phyloP scores from a whole-genome alignment of 2,888 invertebrate species.

The Tillus elongatus region DNA sequence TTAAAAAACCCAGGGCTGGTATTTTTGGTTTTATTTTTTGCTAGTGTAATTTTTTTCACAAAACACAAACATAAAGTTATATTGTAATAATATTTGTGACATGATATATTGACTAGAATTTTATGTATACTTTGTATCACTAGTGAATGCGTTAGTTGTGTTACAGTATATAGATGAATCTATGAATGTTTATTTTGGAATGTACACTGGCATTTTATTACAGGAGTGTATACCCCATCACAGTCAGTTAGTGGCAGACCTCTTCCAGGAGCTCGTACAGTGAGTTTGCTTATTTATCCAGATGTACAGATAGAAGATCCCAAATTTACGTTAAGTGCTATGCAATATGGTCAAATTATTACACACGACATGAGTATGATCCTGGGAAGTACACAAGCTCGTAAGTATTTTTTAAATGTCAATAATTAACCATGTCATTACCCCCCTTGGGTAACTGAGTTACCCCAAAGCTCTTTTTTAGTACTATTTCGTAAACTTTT shows the following conservation, averaged over 20 bases:
- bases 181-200: no score
- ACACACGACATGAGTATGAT: constrained; percentile 73
- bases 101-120: neutral
- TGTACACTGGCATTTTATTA: no score
- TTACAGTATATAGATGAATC: no score
- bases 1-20: constrained; percentile 3
- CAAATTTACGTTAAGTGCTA: constrained; percentile 63
- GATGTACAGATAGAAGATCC: constrained; percentile 62
- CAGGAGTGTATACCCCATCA: constrained; percentile 59
- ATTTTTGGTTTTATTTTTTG: neutral
- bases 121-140: neutral
- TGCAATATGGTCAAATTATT: constrained; percentile 73
- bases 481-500: no score
- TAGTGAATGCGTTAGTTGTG: no score
- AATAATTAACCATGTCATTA: no score
- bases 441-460: no score
- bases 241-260: constrained; percentile 49
- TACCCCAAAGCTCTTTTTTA: no score
- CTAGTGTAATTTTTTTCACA: neutral
- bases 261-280: constrained; percentile 60
- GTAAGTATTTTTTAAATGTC: no score
- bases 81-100: neutral
- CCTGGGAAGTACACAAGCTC: constrained; percentile 62
- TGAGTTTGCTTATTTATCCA: constrained; percentile 63
- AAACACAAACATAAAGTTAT: neutral